A percentile compares a stretch with the other conserved stretches of the same genome.
Conservation (phyloP, 2,888 invertebrate genomes). For the Epirrhoe alternata region DNA sequence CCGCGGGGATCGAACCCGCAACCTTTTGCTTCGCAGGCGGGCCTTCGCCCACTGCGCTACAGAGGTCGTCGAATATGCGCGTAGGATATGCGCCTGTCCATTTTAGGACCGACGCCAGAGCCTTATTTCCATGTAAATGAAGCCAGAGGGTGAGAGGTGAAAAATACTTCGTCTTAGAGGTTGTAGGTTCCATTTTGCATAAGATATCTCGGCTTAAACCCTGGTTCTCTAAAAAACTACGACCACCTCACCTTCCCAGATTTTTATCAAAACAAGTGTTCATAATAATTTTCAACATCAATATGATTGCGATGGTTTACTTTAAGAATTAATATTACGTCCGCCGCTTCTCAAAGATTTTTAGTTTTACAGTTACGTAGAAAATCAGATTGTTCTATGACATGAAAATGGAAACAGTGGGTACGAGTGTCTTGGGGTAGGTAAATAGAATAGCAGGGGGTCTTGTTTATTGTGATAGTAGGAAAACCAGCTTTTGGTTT, state of each 20-base stretch:
- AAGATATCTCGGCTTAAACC: conserved; percentile 31
- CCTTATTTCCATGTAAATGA: conserved; percentile 9
- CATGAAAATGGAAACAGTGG: conserved; percentile 30
- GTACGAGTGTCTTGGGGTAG: conserved; percentile 9
- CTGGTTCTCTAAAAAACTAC: background rate
- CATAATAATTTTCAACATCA: background rate
- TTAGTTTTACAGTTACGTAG: conserved; percentile 6
- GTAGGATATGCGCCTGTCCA: background rate
- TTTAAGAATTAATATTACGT: background rate
- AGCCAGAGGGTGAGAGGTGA: conserved; percentile 38
- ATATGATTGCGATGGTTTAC: too few species aligned
- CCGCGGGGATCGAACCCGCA: too few species aligned
- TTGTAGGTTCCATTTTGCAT: conserved; percentile 44
- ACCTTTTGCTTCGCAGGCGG: too few species aligned
- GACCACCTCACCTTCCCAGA: background rate
- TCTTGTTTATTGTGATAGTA: conserved; percentile 14
- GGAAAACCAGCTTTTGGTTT: conserved; percentile 13
- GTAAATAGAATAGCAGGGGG: conserved; percentile 24
- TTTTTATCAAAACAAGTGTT: background rate
- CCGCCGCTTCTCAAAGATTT: background rate
- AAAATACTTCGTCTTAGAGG: conserved; percentile 41
- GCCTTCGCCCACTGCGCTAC: too few species aligned
- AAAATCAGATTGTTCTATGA: conserved; percentile 26
- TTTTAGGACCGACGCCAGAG: background rate
- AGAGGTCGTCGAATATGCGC: background rate